These are phyloP conservation scores for Ceyx margarethae DNA, from an alignment of 2,113 vertebrate genomes.

Conservation along the genomic window DNA sequence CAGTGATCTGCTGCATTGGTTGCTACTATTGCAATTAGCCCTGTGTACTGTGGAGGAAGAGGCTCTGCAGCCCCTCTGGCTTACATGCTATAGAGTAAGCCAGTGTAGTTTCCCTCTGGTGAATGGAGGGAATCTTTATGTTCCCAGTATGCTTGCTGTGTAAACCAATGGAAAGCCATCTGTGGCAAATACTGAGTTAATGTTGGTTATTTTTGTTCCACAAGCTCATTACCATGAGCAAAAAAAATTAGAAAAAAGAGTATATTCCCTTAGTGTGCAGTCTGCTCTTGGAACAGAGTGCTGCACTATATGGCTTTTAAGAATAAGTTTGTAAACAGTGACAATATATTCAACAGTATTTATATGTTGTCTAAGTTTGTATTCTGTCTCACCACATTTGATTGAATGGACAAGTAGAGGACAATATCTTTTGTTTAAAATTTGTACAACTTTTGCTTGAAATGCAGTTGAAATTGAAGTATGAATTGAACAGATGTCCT, in stretches of 20 bases:
- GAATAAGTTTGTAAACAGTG: neutral
- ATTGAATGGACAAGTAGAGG: neutral
- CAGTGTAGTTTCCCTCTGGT: neutral
- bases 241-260: neutral
- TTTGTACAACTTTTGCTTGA: neutral
- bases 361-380: neutral
- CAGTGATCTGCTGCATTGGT: neutral
- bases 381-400: neutral
- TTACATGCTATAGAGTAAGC: neutral
- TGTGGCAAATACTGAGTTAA: neutral
- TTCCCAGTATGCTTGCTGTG: fast-evolving
- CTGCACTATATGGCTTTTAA: neutral
- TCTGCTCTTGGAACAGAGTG: neutral
- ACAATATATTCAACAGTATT: neutral
- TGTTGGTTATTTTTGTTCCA: neutral
- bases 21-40: neutral
- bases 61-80: neutral
- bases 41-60: neutral
- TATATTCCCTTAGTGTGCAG: neutral
- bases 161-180: neutral
- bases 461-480: neutral
- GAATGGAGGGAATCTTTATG: neutral
- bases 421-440: neutral
- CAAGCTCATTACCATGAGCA: neutral
- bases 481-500: neutral